Percentiles rank a stretch among this genome's conserved stretches.
Evolutionary conservation across 2,797 vertebrate species (phyloP).

Genomic region (Anabacerthia variegaticeps): DNA sequence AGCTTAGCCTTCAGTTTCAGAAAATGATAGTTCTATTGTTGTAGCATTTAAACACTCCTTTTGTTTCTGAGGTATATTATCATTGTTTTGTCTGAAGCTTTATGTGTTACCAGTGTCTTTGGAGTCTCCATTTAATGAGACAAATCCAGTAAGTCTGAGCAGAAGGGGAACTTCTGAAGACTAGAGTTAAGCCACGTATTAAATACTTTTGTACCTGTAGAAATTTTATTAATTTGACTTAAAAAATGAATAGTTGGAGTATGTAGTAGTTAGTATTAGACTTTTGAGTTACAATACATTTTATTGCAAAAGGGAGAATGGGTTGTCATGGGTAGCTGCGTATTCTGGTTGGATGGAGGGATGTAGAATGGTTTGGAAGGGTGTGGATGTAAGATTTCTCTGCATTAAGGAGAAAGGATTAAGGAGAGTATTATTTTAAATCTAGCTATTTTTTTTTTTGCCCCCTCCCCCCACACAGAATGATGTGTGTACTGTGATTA

Average conservation of each 20-base stretch:
- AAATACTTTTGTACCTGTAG: background rate
- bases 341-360: background rate
- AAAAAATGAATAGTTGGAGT: background rate
- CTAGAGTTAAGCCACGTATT: background rate
- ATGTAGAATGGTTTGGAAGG: background rate
- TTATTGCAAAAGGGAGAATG: background rate
- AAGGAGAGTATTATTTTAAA: background rate
- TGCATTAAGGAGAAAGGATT: background rate
- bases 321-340: background rate
- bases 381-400: background rate
- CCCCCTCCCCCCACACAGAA: too few species aligned
- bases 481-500: background rate
- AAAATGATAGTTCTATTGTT: background rate
- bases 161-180: background rate
- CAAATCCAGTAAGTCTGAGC: background rate
- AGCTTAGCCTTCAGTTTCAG: background rate
- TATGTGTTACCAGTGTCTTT: background rate
- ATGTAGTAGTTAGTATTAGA: background rate
- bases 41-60: background rate
- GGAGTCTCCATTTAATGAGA: background rate
- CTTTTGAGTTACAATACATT: background rate
- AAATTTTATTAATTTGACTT: background rate
- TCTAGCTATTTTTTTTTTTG: too few species aligned
- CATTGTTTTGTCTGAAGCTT: background rate
- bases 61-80: background rate